Conservation (phyloP, 2,888 invertebrate species). For the Mythimna albipuncta region DNA sequence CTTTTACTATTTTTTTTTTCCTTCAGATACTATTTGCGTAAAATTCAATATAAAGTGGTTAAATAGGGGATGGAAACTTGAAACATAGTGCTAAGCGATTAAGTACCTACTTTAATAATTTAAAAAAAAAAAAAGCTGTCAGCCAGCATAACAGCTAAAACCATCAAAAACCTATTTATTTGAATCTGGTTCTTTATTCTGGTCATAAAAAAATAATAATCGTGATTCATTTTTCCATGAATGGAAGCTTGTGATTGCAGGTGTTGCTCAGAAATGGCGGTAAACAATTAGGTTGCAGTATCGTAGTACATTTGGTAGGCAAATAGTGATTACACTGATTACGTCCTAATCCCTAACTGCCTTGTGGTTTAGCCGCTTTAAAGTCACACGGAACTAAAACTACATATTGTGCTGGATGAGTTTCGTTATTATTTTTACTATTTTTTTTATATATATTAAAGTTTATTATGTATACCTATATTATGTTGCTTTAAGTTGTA, state of each 20-base stretch:
- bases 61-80: neutral
- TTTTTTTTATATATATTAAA: too few species aligned
- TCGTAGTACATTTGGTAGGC: conserved; percentile 15
- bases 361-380: conserved; percentile 5
- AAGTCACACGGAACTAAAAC: neutral
- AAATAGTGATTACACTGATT: conserved; percentile 26
- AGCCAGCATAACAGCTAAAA: too few species aligned
- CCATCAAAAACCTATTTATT: too few species aligned
- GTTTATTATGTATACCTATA: too few species aligned
- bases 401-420: neutral
- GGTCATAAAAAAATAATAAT: neutral
- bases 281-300: conserved; percentile 17
- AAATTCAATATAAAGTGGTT: too few species aligned
- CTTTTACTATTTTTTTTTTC: neutral
- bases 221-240: neutral
- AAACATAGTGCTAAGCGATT: too few species aligned
- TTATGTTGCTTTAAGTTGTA: too few species aligned
- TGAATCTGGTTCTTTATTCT: too few species aligned
- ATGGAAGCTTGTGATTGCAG: neutral
- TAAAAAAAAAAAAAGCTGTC: too few species aligned
- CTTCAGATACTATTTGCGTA: too few species aligned
- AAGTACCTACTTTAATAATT: too few species aligned
- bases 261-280: conserved; percentile 3
- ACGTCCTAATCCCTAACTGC: conserved; percentile 13
- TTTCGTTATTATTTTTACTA: neutral